These are phyloP conservation scores for Tupaia tana DNA, from an alignment of 2,113 vertebrate species.

Conservation along the genomic window DNA sequence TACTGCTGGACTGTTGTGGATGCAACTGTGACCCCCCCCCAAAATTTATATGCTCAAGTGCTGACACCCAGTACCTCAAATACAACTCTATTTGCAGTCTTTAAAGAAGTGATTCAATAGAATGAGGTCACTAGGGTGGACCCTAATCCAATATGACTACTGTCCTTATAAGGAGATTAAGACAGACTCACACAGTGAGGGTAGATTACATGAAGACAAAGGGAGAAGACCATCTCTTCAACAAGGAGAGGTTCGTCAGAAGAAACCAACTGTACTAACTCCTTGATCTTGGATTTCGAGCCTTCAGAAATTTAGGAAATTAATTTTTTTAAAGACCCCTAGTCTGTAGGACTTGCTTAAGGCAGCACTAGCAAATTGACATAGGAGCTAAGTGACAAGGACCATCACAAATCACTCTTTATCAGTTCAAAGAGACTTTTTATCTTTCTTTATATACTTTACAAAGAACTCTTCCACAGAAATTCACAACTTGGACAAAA, in stretches of 20 bases:
- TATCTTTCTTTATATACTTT: background rate
- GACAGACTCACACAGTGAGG: fast-evolving
- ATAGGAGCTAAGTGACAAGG: background rate
- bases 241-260: background rate
- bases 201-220: background rate
- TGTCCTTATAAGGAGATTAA: background rate
- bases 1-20: background rate
- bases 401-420: background rate
- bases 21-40: background rate
- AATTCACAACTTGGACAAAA: background rate
- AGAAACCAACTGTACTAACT: background rate
- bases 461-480: background rate
- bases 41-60: background rate
- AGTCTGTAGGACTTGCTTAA: background rate
- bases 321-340: background rate
- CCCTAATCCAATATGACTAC: background rate
- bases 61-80: background rate
- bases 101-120: background rate
- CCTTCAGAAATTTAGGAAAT: background rate
- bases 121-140: background rate
- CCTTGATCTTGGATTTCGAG: background rate
- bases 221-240: fast-evolving
- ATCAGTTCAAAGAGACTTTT: background rate
- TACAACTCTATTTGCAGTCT: background rate
- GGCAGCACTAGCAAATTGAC: background rate